Base-by-base conservation (phyloP, 2,797 vertebrate species). In the Hyperoplus lanceolatus region DNA sequence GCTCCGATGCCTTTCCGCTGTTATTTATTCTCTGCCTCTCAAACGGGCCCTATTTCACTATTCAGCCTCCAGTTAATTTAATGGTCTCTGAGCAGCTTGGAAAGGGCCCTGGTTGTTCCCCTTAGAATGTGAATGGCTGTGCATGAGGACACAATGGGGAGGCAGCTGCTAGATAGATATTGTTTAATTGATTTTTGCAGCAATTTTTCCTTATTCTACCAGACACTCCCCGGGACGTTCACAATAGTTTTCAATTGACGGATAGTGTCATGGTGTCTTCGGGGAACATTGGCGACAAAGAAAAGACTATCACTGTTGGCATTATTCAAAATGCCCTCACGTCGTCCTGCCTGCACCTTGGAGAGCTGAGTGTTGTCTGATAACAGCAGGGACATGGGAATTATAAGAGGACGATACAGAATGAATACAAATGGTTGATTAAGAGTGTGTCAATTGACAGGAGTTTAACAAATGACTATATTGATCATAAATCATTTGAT, bases 61-160 rank as follows among this genome's bases (percentile, higher is more conserved):
- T 81, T 89, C 72, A 80, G 84, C 77, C 87, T 73, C 15, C 77
- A 71, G 77, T 85, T 87, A 87, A 93, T 92, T 88, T 86, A 89
- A 88, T 91, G 84, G 61, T 87, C 72, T 79, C 64, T 88, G 87
- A 88, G 63, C 88, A 90, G 70, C 72, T 81, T 87, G 83, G 67
- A 87, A 79, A 72, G 49, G 64, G 61, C 64, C 29, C 29, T 29
- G 29, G 29, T 29, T 57, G 60, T 75, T 85, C 73, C 75, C 70
- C 63, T 55, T 53, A 70, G 88, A 88, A 73, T 80, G 83, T 64
- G 70, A 71, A 61, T 14, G 41, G 64, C 63, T 41, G 75, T 14
- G 49, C 60, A n/a, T 16, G 45, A 68, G n/a, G 70, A 78, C 68
- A 56, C 18, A 43, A 69, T 48, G 51, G 38, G 43, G 45, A 41